These are phyloP conservation scores for Lithophane ornitopus DNA, from an alignment of 2,888 invertebrate genomes.

Conservation along the genomic window DNA sequence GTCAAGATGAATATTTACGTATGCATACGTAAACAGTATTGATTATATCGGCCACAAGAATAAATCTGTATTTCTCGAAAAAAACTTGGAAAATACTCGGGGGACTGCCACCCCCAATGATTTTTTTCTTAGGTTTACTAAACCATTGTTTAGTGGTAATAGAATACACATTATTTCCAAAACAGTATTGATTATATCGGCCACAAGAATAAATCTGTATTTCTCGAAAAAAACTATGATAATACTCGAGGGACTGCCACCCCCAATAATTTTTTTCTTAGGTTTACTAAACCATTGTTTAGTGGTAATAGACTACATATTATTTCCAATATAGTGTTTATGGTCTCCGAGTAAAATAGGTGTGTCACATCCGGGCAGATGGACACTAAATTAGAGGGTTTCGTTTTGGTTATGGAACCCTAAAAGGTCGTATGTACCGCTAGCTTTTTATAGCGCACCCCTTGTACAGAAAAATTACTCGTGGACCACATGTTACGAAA, in stretches of 20 bases:
- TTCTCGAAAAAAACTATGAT: too few relatives aligned
- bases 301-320: not conserved
- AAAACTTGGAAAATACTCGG: too few relatives aligned
- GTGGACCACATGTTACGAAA: constrained; percentile 16
- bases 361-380: not conserved
- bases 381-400: too few relatives aligned
- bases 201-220: too few relatives aligned
- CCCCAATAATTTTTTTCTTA: too few relatives aligned
- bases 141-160: too few relatives aligned
- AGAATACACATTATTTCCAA: not conserved
- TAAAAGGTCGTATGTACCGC: not conserved
- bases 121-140: too few relatives aligned
- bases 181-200: too few relatives aligned
- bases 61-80: not conserved
- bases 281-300: too few relatives aligned
- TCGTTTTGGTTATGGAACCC: not conserved
- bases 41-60: not conserved
- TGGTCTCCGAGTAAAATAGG: not conserved
- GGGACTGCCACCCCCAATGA: not conserved
- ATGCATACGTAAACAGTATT: not conserved
- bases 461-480: constrained; percentile 18
- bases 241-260: not conserved
- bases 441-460: constrained; percentile 35
- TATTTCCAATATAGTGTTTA: not conserved
- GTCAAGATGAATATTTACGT: not conserved